These are phyloP conservation scores for Bubo bubo DNA, from an alignment of 2,113 vertebrate species.

Conservation along the genomic window DNA sequence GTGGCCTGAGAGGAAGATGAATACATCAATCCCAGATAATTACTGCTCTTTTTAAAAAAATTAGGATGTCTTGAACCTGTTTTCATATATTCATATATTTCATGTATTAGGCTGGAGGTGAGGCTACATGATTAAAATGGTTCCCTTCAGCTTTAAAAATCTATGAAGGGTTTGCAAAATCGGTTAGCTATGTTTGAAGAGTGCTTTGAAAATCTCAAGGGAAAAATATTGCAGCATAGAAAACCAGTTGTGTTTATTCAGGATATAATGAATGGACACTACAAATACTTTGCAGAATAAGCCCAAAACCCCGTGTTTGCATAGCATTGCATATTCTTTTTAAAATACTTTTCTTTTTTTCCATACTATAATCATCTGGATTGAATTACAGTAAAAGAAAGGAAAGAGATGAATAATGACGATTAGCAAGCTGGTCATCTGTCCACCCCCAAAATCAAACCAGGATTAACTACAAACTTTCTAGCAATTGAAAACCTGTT, in stretches of 20 bases:
- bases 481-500: neutral
- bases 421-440: neutral
- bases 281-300: neutral
- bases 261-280: neutral
- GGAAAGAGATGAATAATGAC: neutral
- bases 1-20: conserved; percentile 9
- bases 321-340: neutral
- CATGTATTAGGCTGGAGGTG: neutral
- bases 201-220: neutral
- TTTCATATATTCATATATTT: neutral
- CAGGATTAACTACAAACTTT: neutral
- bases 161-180: neutral
- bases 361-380: neutral
- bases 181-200: neutral
- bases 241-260: conserved; percentile 1
- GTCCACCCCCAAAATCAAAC: neutral
- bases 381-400: neutral
- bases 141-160: neutral
- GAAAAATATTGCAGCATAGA: neutral
- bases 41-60: neutral
- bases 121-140: neutral
- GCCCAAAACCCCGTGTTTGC: neutral
- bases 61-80: neutral
- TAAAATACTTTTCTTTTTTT: neutral
- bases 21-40: conserved; percentile 42